These are phyloP conservation scores for Eristalinus aeneus DNA, from an alignment of 2,888 invertebrate genomes.

Conservation along the genomic window DNA sequence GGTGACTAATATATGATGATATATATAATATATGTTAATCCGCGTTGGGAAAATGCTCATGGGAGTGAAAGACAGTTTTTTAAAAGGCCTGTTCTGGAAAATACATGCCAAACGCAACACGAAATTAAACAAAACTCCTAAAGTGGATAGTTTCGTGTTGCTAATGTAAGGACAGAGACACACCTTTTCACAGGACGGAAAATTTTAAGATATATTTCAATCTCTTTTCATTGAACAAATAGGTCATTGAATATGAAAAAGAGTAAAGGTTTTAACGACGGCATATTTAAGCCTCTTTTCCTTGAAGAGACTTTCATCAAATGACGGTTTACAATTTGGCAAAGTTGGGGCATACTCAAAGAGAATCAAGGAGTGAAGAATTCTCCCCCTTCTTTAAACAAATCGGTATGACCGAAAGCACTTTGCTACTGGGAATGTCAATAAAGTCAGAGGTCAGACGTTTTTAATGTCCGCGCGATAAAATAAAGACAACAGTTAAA, in stretches of 20 bases:
- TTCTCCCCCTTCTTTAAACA: not conserved
- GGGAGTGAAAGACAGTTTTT: too few species aligned
- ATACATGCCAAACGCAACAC: too few species aligned
- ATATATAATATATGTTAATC: not conserved
- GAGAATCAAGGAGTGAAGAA: not conserved
- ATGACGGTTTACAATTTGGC: not conserved
- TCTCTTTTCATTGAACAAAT: too few species aligned
- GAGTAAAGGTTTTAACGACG: too few species aligned
- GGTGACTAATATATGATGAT: not conserved
- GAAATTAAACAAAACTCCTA: too few species aligned
- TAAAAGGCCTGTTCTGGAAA: too few species aligned
- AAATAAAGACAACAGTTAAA: not conserved
- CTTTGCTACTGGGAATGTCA: not conserved
- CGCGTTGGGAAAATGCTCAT: not conserved
- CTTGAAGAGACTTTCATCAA: not conserved
- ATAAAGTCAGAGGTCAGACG: not conserved
- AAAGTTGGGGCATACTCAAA: not conserved
- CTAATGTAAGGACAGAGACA: too few species aligned
- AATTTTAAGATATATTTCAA: too few species aligned
- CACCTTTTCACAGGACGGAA: too few species aligned
- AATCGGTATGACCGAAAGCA: not conserved
- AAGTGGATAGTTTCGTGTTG: too few species aligned
- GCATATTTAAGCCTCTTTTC: too few species aligned
- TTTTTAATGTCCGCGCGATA: not conserved
- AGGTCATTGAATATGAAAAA: too few species aligned